Evolutionary conservation across 2,113 vertebrate genomes (phyloP), one percentile per base, ranked within the genome.

Genomic region (Bubo scandiacus): DNA sequence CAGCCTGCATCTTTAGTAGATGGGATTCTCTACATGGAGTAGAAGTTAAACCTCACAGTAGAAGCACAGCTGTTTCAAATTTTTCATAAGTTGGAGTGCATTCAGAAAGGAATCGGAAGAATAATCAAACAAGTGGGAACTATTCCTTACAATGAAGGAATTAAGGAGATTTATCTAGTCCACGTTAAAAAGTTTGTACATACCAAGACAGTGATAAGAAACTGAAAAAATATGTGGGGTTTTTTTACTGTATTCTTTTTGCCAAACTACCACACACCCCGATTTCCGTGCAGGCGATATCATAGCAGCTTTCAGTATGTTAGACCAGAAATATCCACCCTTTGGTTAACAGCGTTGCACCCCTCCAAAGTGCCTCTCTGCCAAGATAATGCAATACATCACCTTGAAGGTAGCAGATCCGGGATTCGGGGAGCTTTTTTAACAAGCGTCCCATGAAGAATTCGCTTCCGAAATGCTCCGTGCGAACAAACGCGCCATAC

Each of bases 371-470:
- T 9, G 15, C 12, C 70, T 72, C 32, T 72, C 10, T 71, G 43
- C 43, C 49, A 82, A 40, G 22, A 32, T 32, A 81, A 3, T 0
- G 2, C 4, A 54, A 51, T 70, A 96, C 86, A 40, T 97, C 65
- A 98, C 98, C 98, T 91, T 98, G 98, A 18, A 98, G 97, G 94
- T 98, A 98, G 96, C 98, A 97, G 89, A 98, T 96, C 26, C 98
- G 96, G 81, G 97, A 97, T 52, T 98, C 98, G 0, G 98, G 98
- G 55, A 94, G 52, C 47, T 55, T 92, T 55, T 90, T 96, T 70
- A 98, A 75, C 94, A 98, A 36, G 11, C 86, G 97, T 12, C 98
- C 98, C 98, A 98, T 98, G 97, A 98, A 98, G 96, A 98, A 98
- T 92, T 98, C 97, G 0, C 98, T 98, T 81, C 98, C 98, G 0